Evolutionary conservation across 2,113 vertebrate genomes (phyloP), one percentile per base, ranked within the genome.

Genomic region (Xenus cinereus): DNA sequence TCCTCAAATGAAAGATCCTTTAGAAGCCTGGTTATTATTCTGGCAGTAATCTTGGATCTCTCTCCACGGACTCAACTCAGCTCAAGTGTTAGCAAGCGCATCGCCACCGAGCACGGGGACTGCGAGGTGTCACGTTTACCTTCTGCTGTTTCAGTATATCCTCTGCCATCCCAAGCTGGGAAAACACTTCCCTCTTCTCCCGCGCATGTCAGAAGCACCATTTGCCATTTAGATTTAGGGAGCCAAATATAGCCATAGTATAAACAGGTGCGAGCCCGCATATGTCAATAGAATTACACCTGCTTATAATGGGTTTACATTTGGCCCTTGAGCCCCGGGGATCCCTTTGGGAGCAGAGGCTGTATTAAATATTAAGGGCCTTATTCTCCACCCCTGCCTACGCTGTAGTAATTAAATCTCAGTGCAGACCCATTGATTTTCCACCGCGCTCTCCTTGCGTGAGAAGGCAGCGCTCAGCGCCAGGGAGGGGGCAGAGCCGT

Each of bases 321-420:
- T 97, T 92, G 91, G 94, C 95, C 94, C 93, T 57, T 35, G 81
- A 89, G 93, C 91, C 94, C 77, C 2, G 1, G 87, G 94, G 89
- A 95, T 95, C 77, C 94, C 87, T 80, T 18, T 6, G 84, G 84
- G 94, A 97, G 81, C 78, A 85, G 59, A 91, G 69, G 74, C 57
- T 59, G 37, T 92, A 96, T 97, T 93, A 97, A 97, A 97, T 96
- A 97, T 97, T 97, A 95, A 97, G 94, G 81, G 77, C 71, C 92
- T 87, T 73, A 84, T 92, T 92, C 96, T 93, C 93, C 94, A 89
- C 69, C 94, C 92, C 85, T 95, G 95, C 94, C 89, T 76, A 43
- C 0, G 4, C 87, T 22, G 46, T 48, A 54, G 84, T 95, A 97
- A 97, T 96, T 95, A 94, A 97, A 96, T 89, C 91, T 91, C 92